A percentile compares a stretch with the other conserved stretches of the same genome.
Evolutionary conservation across 2,113 vertebrate genomes (phyloP).

Genomic region (Pterocles orientalis): DNA sequence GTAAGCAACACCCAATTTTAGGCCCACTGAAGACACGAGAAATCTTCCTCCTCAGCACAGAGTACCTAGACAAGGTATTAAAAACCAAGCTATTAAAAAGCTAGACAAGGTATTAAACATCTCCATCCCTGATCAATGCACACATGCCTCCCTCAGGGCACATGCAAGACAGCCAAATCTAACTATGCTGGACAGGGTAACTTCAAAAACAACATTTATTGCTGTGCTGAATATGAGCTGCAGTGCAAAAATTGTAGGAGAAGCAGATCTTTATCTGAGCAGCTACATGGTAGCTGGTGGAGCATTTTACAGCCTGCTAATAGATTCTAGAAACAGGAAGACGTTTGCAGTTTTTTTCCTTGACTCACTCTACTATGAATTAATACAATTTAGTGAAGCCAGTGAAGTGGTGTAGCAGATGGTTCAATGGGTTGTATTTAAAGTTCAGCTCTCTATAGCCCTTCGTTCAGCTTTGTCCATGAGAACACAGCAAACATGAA

Average conservation of each 20-base stretch:
- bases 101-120: background rate
- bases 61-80: background rate
- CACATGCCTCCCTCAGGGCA: background rate
- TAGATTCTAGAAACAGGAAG: background rate
- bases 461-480: background rate
- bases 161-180: background rate
- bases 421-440: background rate
- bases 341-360: background rate
- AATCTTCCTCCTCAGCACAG: background rate
- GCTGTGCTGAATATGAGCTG: background rate
- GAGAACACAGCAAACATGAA: background rate
- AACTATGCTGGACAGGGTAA: accelerated
- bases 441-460: background rate
- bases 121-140: background rate
- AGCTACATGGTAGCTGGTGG: background rate
- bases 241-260: background rate
- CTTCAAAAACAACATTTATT: background rate
- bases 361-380: background rate
- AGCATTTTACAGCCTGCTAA: background rate
- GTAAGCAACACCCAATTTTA: background rate
- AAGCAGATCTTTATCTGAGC: background rate
- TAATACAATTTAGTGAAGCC: background rate
- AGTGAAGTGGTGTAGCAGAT: background rate
- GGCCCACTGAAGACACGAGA: background rate
- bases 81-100: background rate